These are phyloP conservation scores for Aphelenchoides fujianensis DNA, from an alignment of 1,140 invertebrate genomes.

Conservation along the genomic window DNA sequence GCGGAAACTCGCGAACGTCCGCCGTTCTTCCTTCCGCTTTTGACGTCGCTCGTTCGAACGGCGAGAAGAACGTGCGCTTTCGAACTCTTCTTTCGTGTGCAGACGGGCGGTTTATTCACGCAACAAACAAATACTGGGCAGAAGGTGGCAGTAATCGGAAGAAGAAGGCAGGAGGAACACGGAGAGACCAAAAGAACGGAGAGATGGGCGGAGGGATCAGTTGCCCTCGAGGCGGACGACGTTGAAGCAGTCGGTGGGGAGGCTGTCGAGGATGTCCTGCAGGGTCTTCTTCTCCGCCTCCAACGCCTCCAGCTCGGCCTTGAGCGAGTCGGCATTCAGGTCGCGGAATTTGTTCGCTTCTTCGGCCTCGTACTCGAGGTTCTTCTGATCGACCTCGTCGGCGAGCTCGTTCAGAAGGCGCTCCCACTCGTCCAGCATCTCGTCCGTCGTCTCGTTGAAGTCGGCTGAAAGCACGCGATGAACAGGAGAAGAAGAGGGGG, in stretches of 20 bases:
- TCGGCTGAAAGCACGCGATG: conserved; percentile 15
- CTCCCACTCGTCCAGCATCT: conserved; percentile 28
- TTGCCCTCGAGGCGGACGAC: conserved; percentile 26
- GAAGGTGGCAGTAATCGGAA: no score
- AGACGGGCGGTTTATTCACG: no score
- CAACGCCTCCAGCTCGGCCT: neutral
- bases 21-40: no score
- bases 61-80: no score
- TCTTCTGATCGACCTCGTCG: neutral
- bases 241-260: conserved; percentile 36
- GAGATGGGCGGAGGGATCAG: neutral
- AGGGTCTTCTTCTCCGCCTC: conserved; percentile 17
- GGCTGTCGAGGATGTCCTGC: conserved; percentile 20
- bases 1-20: no score
- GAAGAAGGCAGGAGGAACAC: no score
- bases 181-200: no score
- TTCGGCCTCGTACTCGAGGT: neutral
- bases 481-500: neutral
- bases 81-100: no score
- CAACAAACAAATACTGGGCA: no score
- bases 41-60: no score
- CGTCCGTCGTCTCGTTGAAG: conserved; percentile 7
- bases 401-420: conserved; percentile 13
- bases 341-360: neutral
- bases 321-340: neutral